These are phyloP conservation scores for Henricia sp. DNA, from an alignment of 53 echinoderm and acorn worm species.

Conservation along the genomic window DNA sequence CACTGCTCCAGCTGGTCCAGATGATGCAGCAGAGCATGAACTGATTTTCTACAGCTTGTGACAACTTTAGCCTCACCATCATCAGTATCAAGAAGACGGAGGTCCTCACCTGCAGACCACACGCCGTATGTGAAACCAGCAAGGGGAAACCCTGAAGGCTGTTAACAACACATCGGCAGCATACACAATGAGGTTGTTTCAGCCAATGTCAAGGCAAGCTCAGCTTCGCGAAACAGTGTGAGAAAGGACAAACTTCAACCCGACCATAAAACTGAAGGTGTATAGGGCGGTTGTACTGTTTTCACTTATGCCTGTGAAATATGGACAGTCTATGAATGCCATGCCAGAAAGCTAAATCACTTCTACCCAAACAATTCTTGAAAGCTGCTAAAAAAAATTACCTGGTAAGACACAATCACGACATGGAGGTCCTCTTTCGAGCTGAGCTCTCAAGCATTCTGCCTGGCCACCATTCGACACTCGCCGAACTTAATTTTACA, in stretches of 20 bases:
- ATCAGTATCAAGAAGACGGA: slow-evolving; percentile 46
- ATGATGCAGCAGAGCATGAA: slow-evolving; percentile 20
- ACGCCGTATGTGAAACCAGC: background rate
- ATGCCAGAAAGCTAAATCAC: background rate
- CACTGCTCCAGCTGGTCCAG: background rate
- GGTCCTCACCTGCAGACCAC: slow-evolving; percentile 21
- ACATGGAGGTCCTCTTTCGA: no score
- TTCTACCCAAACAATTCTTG: background rate
- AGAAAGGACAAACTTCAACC: background rate
- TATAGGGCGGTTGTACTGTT: background rate
- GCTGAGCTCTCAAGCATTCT: no score
- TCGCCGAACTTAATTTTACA: no score
- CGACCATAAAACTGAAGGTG: background rate
- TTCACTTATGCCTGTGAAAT: background rate
- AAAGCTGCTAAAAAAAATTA: no score
- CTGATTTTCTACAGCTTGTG: slow-evolving; percentile 6
- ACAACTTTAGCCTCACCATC: slow-evolving; percentile 41
- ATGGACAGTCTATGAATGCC: background rate
- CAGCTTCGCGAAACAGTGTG: background rate
- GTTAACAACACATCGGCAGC: slow-evolving; percentile 32
- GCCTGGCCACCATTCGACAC: no score
- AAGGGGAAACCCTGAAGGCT: background rate
- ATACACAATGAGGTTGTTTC: background rate
- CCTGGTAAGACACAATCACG: no score
- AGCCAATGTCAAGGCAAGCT: background rate